Conservation (phyloP, 2,113 vertebrate species). For the Falcunculus frontatus region DNA sequence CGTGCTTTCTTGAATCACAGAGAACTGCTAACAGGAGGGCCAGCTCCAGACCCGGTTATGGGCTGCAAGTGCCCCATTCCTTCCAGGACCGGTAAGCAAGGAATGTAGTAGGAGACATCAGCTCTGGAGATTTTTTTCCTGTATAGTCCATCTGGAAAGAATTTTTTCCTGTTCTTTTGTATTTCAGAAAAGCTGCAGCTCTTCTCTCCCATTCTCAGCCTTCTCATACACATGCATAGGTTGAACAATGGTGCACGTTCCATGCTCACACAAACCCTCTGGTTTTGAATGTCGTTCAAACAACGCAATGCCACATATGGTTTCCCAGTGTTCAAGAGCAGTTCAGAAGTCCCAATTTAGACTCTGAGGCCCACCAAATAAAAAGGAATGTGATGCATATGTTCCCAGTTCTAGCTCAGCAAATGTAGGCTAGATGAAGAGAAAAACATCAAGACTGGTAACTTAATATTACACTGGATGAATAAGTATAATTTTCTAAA, state of each 20-base stretch:
- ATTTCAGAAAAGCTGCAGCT: background rate
- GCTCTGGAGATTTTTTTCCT: background rate
- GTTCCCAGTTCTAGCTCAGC: slow-evolving; percentile 16
- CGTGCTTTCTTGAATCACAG: background rate
- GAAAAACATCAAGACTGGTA: background rate
- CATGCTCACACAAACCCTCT: slow-evolving; percentile 8
- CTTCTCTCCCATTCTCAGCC: background rate
- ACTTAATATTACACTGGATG: background rate
- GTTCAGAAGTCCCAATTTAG: slow-evolving; percentile 28
- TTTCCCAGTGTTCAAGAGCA: slow-evolving; percentile 14
- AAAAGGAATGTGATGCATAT: slow-evolving; percentile 31
- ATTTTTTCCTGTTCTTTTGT: background rate
- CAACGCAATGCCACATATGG: background rate
- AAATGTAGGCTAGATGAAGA: background rate
- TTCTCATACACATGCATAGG: background rate
- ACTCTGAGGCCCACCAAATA: slow-evolving; percentile 36
- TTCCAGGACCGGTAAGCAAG: background rate
- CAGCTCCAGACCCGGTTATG: background rate
- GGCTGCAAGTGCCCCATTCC: background rate
- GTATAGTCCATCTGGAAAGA: background rate
- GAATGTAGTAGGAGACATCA: background rate
- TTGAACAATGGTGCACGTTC: background rate
- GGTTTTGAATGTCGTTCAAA: slow-evolving; percentile 3
- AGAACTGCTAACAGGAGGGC: background rate
- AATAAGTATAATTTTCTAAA: background rate